Evolutionary conservation across 64 coral and sea anemone genomes (phyloP).

Genomic region (Montipora foliosa): DNA sequence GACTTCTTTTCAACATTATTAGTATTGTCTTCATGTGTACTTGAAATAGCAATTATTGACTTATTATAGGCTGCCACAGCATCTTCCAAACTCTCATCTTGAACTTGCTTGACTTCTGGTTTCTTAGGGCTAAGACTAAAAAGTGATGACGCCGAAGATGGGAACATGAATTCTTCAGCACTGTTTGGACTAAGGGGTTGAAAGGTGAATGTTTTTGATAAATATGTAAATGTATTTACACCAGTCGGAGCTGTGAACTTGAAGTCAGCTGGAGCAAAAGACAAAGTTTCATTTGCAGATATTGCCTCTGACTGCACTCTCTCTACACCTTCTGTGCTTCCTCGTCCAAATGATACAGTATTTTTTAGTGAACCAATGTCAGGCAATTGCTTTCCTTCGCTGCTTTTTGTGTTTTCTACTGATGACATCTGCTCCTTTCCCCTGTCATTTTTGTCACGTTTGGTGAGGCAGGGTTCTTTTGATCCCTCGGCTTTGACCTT

Average conservation of each 20-base stretch:
- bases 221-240: constrained; percentile 72
- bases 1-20: no score
- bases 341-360: constrained; percentile 76
- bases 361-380: constrained; percentile 37
- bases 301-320: not conserved
- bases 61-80: constrained; percentile 17
- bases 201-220: constrained; percentile 77
- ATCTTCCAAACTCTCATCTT: not conserved
- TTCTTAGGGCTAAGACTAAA: constrained; percentile 52
- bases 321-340: constrained; percentile 63
- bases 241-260: constrained; percentile 79
- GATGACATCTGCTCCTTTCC: not conserved
- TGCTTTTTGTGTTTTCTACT: not conserved
- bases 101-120: constrained; percentile 9
- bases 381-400: constrained; percentile 19
- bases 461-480: not conserved
- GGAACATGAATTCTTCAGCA: constrained; percentile 73
- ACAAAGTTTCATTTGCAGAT: not conserved
- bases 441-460: constrained; percentile 2
- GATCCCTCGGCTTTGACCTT: constrained; percentile 13
- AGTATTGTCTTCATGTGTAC: not conserved
- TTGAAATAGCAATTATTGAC: not conserved
- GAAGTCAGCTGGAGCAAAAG: constrained; percentile 87
- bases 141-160: constrained; percentile 66
- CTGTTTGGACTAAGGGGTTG: constrained; percentile 85